Evolutionary conservation across 2,797 vertebrate species (phyloP).

Genomic region (Melopsittacus undulatus): DNA sequence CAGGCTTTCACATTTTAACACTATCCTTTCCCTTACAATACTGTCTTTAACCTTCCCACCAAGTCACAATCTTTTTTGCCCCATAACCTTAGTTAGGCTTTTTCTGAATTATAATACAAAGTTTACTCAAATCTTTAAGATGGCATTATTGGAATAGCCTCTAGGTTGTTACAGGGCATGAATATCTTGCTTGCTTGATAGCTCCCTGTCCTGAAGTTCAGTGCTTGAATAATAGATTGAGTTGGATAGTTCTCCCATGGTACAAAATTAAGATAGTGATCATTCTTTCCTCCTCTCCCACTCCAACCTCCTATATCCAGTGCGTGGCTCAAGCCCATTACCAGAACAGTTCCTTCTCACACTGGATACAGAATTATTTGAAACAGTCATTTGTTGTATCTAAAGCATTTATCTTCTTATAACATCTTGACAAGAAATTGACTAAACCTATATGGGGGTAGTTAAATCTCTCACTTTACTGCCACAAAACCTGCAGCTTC

Average conservation of each 20-base stretch:
- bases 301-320: not conserved
- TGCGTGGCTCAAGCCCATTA: not conserved
- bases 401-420: not conserved
- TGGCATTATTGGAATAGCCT: not conserved
- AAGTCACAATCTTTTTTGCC: fast-evolving
- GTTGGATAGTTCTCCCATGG: not conserved
- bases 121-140: not conserved
- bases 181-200: not conserved
- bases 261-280: not conserved
- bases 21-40: not conserved
- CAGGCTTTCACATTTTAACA: not conserved
- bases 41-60: not conserved
- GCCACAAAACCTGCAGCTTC: not conserved
- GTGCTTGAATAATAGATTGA: not conserved
- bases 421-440: not conserved
- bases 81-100: not conserved
- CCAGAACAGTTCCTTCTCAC: not conserved
- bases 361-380: not conserved
- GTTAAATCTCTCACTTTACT: not conserved
- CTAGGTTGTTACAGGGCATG: not conserved
- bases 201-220: not conserved
- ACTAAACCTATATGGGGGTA: not conserved
- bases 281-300: not conserved
- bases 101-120: not conserved
- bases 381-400: not conserved